Percentiles rank a stretch among this genome's conserved stretches.
phyloP scores from a whole-genome alignment of 2,888 invertebrate genomes.

The Spicauda simplicius region DNA sequence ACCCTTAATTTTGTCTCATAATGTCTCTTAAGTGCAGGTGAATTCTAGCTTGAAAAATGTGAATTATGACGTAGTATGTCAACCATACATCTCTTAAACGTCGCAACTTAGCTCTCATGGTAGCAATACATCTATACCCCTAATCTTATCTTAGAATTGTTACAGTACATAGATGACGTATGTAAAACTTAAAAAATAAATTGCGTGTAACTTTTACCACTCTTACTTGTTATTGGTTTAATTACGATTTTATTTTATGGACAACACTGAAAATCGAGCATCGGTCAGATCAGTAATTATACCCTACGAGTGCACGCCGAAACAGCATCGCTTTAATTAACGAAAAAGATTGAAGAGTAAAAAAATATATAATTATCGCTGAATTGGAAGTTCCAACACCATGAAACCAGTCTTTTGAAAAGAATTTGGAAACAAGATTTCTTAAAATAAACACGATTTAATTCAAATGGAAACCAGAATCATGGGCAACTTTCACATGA shows the following conservation, averaged over 20 bases:
- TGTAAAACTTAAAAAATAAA: too few relatives aligned
- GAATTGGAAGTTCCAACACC: conserved; percentile 28
- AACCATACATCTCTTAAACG: too few relatives aligned
- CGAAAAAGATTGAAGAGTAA: conserved; percentile 35
- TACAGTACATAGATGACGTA: too few relatives aligned
- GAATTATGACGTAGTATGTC: too few relatives aligned
- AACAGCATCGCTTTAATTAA: conserved; percentile 28
- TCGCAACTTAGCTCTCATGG: too few relatives aligned
- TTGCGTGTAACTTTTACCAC: too few relatives aligned
- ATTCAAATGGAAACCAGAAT: conserved; percentile 60
- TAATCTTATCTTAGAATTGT: too few relatives aligned
- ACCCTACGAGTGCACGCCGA: neutral
- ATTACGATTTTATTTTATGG: neutral
- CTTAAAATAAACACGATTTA: conserved; percentile 57
- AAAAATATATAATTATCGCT: conserved; percentile 44
- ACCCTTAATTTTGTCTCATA: too few relatives aligned
- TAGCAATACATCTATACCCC: too few relatives aligned
- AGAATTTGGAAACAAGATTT: conserved; percentile 56
- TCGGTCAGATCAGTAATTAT: neutral
- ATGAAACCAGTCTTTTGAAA: conserved; percentile 58
- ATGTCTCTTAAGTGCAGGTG: too few relatives aligned
- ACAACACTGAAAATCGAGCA: neutral
- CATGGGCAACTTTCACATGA: conserved; percentile 71
- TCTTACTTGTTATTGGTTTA: too few relatives aligned
- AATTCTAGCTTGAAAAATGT: too few relatives aligned